Percentiles rank a stretch among this genome's conserved stretches.
Evolutionary conservation across 2,888 invertebrate genomes (phyloP).

Genomic region (Xestobium rufovillosum): DNA sequence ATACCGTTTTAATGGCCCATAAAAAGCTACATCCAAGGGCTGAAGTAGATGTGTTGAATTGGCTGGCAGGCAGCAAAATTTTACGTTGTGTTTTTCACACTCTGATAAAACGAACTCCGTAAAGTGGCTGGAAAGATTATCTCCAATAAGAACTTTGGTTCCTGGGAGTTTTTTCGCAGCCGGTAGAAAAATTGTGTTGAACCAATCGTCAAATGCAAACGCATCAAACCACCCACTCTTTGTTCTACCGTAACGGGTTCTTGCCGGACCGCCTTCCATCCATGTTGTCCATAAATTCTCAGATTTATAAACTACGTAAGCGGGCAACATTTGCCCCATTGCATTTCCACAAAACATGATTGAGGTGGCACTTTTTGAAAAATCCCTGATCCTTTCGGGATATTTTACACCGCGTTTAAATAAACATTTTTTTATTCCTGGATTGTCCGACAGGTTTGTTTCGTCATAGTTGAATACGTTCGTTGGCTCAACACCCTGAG

Average conservation of each 20-base stretch:
- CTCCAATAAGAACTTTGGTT: conserved; percentile 5
- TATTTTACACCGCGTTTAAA: conserved; percentile 5
- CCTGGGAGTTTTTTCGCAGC: conserved; percentile 5
- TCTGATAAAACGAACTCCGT: conserved; percentile 2
- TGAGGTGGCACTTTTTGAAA: conserved; percentile 3
- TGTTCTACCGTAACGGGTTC: conserved; percentile 2
- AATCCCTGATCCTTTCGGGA: conserved; percentile 5
- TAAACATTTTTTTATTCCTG: conserved; percentile 6
- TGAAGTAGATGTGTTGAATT: conserved; percentile 2
- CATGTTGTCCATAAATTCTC: conserved; percentile 6
- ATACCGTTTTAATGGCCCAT: too few relatives aligned
- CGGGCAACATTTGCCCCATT: background rate
- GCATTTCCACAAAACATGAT: conserved; percentile 5
- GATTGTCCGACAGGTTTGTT: conserved; percentile 8
- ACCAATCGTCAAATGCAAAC: conserved; percentile 4
- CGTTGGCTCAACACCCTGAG: conserved; percentile 3
- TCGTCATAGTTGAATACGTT: conserved; percentile 12
- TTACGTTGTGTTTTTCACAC: conserved; percentile 4
- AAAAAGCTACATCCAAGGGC: conserved; percentile 4
- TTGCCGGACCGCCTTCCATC: conserved; percentile 2
- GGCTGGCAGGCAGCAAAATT: conserved; percentile 3
- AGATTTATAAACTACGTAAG: conserved; percentile 10
- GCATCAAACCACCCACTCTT: conserved; percentile 13
- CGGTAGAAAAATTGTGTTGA: conserved; percentile 6
- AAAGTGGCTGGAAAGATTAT: conserved; percentile 6